Base-by-base conservation (phyloP, 2,113 vertebrate species). In the Apistogramma diplotaenia region DNA sequence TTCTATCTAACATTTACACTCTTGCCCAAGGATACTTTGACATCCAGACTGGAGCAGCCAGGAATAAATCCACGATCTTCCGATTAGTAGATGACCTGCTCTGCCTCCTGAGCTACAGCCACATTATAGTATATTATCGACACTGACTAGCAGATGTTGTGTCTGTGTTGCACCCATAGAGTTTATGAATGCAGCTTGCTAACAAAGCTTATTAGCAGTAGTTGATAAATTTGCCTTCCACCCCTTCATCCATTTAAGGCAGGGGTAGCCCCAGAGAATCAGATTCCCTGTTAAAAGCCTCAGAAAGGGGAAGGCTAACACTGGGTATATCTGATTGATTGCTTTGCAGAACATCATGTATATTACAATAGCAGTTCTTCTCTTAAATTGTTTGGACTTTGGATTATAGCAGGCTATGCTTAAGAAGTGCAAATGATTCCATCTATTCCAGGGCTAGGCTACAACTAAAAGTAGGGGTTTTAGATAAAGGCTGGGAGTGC, bases 401-500 rank as follows among this genome's bases (percentile, higher is more conserved):
- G 49, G 57, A 23, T 74, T 74, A 19, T 55, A 67, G 72, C 54
- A 75, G 57, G 15, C 55, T 80, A 25, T 6, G 23, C 25, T 85
- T 70, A 40, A 77, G 25, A 31, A 85, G 46, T 74, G 61, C 73
- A 85, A 80, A 89, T 90, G 46, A 89, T 85, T 80, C 56, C 15
- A 79, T 88, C 6, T 2, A 71, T 57, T 87, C 55, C 62, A 78
- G 81, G 27, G 58, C 56, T 61, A 82, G 37, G 58, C 51, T 62
- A 5, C 33, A 51, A 72, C 76, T 82, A 57, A 75, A 77, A 80
- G 81, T 31, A 76, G 49, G 77, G 49, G 86, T 89, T 33, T 88
- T 33, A 72, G 60, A 82, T 84, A 82, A 89, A 89, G 62, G 65
- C 87, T 77, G 75, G 21, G 81, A 89, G 83, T 86, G 84, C 57